Base-by-base conservation (phyloP, 2,113 vertebrate species). In the Onychorhynchus coronatus region DNA sequence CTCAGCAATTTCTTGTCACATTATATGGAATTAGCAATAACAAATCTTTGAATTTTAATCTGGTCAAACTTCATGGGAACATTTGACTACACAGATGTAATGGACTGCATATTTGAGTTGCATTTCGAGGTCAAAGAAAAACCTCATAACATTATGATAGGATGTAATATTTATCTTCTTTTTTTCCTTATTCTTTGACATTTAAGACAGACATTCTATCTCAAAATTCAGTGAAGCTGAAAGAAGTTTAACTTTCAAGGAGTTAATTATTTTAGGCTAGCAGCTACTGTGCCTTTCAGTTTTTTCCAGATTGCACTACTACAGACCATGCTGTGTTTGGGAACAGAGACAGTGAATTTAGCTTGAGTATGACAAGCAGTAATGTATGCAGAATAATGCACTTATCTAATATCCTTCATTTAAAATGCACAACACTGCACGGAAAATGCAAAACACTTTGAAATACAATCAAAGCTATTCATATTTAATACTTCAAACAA, bases 401-500 rank as follows among this genome's bases (percentile, higher is more conserved):
- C 14, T 81, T 93, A 74, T 25, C 49, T 94, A 87, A 94, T 78
- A 85, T 35, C 9, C 53, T 91, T 95, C 17, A 88, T 89, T 85
- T 82, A 91, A 94, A 95, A 91, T 76, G 82, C 42, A 85, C 18
- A 53, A 58, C 58, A 83, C 74, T 44, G 21, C 53, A 75, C 50
- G 67, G n/a, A 92, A 86, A 95, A 90, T 0, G 30, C 33, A 79
- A 91, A 83, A 53, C 37, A 73, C 67, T 95, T 14, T 67, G 83
- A 95, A 96, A 94, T 84, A 91, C 87, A 91, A 94, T 94, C 80
- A 92, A 87, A 88, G 35, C 30, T 59, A 88, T 74, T 94, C 35
- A 85, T 87, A 79, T 93, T 96, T 85, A 94, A 91, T 93, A 82
- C 30, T 93, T 92, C 88, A 95, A 93, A 78, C 33, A 74, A 81